Percentiles rank a stretch among this genome's conserved stretches.
Evolutionary conservation across 2,888 invertebrate genomes (phyloP).

Genomic region (Melanargia galathea): DNA sequence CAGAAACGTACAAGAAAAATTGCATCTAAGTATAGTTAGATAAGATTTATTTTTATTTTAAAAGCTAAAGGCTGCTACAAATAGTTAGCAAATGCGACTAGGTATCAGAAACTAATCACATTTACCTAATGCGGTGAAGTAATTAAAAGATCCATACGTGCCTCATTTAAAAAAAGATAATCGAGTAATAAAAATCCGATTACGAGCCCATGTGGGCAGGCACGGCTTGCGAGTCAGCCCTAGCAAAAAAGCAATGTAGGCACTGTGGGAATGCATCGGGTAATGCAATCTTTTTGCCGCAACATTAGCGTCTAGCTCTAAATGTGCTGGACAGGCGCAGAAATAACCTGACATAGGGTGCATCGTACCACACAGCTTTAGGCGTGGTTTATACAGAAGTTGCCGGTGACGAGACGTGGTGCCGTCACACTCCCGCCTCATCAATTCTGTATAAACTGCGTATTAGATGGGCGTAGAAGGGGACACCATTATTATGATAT

Average conservation of each 20-base stretch:
- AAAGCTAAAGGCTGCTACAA: no score
- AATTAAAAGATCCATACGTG: conserved; percentile 11
- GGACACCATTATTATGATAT: no score
- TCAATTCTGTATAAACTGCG: no score
- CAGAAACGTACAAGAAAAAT: no score
- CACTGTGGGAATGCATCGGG: conserved; percentile 72
- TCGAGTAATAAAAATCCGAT: conserved; percentile 45
- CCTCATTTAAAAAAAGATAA: conserved; percentile 35
- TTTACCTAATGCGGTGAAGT: not conserved
- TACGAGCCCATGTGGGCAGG: conserved; percentile 35
- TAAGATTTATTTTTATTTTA: no score
- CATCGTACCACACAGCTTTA: not conserved
- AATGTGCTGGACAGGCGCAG: conserved; percentile 50
- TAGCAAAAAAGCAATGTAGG: conserved; percentile 58
- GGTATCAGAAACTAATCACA: not conserved
- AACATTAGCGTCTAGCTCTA: conserved; percentile 51
- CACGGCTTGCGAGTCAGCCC: conserved; percentile 44
- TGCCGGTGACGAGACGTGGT: not conserved
- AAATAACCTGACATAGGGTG: conserved; percentile 33
- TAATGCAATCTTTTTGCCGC: conserved; percentile 70
- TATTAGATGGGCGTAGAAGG: no score
- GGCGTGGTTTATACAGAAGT: not conserved
- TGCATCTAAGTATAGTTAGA: no score
- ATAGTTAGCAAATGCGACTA: not conserved
- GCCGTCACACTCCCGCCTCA: no score